Evolutionary conservation across 2,113 vertebrate genomes (phyloP).

Genomic region (Barnardius zonarius): DNA sequence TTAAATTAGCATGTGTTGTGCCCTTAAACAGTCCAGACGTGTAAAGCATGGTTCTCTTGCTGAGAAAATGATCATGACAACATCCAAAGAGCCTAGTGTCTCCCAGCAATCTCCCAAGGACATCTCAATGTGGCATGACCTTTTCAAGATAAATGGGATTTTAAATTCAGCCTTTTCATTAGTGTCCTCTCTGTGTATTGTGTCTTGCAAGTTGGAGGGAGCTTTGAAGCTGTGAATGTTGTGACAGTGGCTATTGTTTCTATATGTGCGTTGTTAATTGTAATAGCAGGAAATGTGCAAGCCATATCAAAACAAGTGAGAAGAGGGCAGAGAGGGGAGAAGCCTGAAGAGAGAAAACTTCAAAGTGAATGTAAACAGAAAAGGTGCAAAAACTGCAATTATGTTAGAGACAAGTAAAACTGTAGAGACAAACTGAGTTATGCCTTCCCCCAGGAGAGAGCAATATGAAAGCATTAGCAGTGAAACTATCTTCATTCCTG

Average conservation of each 20-base stretch:
- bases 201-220: slow-evolving; percentile 31
- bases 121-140: slow-evolving; percentile 45
- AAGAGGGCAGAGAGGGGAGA: neutral
- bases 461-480: neutral
- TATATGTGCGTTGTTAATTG: slow-evolving; percentile 26
- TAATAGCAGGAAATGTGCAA: slow-evolving; percentile 33
- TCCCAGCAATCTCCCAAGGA: slow-evolving; percentile 55
- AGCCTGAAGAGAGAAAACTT: neutral
- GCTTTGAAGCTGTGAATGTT: slow-evolving; percentile 47
- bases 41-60: slow-evolving; percentile 52
- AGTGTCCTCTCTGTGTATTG: slow-evolving; percentile 12
- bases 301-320: slow-evolving; percentile 7
- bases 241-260: slow-evolving; percentile 38
- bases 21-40: slow-evolving; percentile 25
- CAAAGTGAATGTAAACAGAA: neutral
- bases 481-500: neutral
- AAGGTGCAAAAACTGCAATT: neutral
- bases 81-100: slow-evolving; percentile 38
- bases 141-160: slow-evolving; percentile 69
- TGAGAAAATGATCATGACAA: slow-evolving; percentile 38
- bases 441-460: neutral
- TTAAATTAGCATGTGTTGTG: slow-evolving; percentile 19
- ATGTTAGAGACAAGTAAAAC: neutral
- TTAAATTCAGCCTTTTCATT: slow-evolving; percentile 65
- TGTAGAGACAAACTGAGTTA: neutral